phyloP scores from a whole-genome alignment of 2,888 invertebrate species.

The Epinotia demarniana region DNA sequence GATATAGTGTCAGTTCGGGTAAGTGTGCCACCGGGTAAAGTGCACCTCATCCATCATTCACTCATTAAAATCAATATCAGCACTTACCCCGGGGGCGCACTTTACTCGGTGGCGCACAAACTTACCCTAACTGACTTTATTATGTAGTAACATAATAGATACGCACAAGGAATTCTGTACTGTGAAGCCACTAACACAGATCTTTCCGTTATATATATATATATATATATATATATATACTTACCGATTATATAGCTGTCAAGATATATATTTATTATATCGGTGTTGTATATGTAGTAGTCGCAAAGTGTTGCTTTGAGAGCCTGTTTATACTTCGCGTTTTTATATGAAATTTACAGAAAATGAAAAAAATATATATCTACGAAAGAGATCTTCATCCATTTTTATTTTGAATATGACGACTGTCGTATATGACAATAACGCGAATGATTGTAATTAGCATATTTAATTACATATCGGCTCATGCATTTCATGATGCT shows the following conservation, averaged over 20 bases:
- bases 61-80: too few relatives aligned
- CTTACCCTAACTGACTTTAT: too few relatives aligned
- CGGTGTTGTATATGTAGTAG: constrained; percentile 43
- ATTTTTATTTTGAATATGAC: constrained; percentile 29
- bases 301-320: constrained; percentile 40
- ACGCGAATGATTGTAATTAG: constrained; percentile 6
- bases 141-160: constrained; percentile 71
- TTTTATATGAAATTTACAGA: constrained; percentile 43
- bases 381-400: constrained; percentile 11
- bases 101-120: too few relatives aligned
- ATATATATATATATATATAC: too few relatives aligned
- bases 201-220: constrained; percentile 53
- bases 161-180: constrained; percentile 73
- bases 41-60: too few relatives aligned
- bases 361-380: constrained; percentile 25
- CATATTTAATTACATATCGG: constrained; percentile 34
- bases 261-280: constrained; percentile 42
- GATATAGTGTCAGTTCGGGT: too few relatives aligned
- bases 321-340: constrained; percentile 44
- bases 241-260: constrained; percentile 43
- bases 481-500: constrained; percentile 28
- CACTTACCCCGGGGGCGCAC: too few relatives aligned
- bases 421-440: constrained; percentile 14
- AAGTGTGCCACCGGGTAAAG: too few relatives aligned
- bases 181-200: constrained; percentile 57